These are phyloP conservation scores for Oithona nana DNA, from an alignment of 2,888 invertebrate genomes.

Conservation along the genomic window DNA sequence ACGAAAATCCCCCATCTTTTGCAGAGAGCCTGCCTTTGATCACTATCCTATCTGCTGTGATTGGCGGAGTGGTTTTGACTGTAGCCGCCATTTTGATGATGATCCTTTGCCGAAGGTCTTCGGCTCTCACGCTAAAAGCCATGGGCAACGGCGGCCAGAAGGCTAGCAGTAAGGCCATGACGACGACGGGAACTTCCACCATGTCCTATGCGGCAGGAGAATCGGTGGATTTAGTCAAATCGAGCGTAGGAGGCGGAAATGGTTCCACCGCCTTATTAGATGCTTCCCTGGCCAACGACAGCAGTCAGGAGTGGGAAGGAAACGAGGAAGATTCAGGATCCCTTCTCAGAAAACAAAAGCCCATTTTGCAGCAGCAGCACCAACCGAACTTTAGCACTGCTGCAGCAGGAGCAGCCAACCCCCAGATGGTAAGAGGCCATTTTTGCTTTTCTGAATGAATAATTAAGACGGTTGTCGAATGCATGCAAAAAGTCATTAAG, in stretches of 20 bases:
- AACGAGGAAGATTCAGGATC: neutral
- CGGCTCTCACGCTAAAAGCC: neutral
- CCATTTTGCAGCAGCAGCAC: neutral
- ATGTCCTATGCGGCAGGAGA: neutral
- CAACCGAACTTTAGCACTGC: neutral
- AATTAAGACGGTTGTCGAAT: neutral
- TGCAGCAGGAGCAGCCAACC: neutral
- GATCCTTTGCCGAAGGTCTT: slow-evolving; percentile 43
- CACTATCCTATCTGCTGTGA: slow-evolving; percentile 61
- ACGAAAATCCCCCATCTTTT: neutral
- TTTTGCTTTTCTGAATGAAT: neutral
- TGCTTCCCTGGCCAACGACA: neutral
- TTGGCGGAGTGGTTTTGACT: slow-evolving; percentile 66
- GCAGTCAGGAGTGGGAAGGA: neutral
- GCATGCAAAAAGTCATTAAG: neutral
- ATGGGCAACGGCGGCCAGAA: neutral
- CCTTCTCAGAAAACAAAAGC: neutral
- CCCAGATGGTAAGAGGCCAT: neutral
- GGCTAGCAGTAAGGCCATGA: neutral
- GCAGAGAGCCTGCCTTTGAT: slow-evolving; percentile 55
- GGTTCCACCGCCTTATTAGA: neutral
- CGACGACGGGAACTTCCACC: neutral
- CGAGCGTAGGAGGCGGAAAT: neutral
- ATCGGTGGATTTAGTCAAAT: neutral
- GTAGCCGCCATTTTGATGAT: slow-evolving; percentile 65